Conservation (phyloP, 2,113 vertebrate genomes). For the Cololabis saira region DNA sequence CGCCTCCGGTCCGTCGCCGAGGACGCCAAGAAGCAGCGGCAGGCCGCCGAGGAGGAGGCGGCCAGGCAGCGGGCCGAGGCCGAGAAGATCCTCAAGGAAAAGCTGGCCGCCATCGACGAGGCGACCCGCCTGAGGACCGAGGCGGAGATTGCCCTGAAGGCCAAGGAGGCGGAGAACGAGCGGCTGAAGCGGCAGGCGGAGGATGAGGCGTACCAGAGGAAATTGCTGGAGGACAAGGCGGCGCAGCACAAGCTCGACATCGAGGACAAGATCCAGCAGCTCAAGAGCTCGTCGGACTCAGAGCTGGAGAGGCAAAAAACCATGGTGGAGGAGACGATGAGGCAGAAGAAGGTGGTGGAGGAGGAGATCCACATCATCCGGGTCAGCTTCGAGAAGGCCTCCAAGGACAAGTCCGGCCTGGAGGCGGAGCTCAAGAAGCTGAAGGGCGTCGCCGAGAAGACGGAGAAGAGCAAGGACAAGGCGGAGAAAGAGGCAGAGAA, state of each 20-base stretch:
- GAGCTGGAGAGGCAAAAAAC: conserved; percentile 90
- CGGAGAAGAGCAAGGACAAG: conserved; percentile 87
- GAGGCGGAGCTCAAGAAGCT: conserved; percentile 90
- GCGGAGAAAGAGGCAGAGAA: conserved; percentile 89
- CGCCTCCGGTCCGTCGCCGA: conserved; percentile 88
- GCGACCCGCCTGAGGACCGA: conserved; percentile 90
- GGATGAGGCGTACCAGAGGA: conserved; percentile 94
- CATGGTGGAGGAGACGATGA: conserved; percentile 90
- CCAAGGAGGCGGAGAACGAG: conserved; percentile 96
- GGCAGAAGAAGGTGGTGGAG: conserved; percentile 90
- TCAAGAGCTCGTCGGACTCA: conserved; percentile 87
- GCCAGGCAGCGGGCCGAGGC: conserved; percentile 88
- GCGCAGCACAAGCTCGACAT: conserved; percentile 93
- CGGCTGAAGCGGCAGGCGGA: conserved; percentile 91
- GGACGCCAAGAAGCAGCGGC: conserved; percentile 92
- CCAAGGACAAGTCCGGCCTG: conserved; percentile 87
- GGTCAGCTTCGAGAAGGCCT: conserved; percentile 89
- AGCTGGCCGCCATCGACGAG: conserved; percentile 90
- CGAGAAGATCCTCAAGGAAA: conserved; percentile 92
- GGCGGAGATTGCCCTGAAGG: conserved; percentile 92
- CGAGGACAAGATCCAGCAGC: conserved; percentile 88
- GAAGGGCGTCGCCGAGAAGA: conserved; percentile 87
- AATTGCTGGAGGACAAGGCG: conserved; percentile 92
- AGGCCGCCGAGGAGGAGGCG: conserved; percentile 91
- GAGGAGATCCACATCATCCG: conserved; percentile 93